Evolutionary conservation across 2,888 invertebrate species (phyloP), one percentile per base, ranked within the genome.

Genomic region (Sinohyriopsis cumingii): DNA sequence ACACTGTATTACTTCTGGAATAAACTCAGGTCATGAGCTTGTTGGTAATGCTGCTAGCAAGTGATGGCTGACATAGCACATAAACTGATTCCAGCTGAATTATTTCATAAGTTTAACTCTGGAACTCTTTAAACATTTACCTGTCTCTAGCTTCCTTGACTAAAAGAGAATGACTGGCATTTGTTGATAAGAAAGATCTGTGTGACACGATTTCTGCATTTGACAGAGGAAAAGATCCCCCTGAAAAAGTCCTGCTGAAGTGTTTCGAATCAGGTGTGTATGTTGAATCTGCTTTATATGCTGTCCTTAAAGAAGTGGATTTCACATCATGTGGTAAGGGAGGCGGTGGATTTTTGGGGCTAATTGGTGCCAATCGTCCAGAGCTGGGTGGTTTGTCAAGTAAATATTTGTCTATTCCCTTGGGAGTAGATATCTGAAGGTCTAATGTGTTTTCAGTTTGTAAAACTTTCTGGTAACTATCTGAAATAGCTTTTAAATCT

Each of bases 71-170:
- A 9, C 33, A 33, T 33, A 33, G 33, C 33, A 33, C 33, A 7
- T 33, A 33, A 33, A 33, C 33, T 33, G 1, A 33, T 7, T 33
- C 9, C 33, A 33, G 9, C 9, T 1, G 33, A 33, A 33, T 33
- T 33, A 33, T 33, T 33, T 33, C 5, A 7, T 9, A 33, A 33
- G 33, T 33, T 33, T 33, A 5, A 28, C 28, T 28, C 28, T 3
- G 28, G 28, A 33, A 33, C 33, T 45, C 33, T 33, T 33, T 33
- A 33, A 22, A 33, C 2, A 63, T 65, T 70, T 63, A 86, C 87
- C 87, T 84, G 65, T 84, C 79, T 72, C 86, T 79, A 12, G 87
- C 87, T 64, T 85, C 84, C 69, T 80, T 81, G 24, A 82, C 85
- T 15, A 85, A 81, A 25, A 87, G 78, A 28, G 81, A 72, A 64